Evolutionary conservation across 2,113 vertebrate species (phyloP).

Genomic region (Polyodon spathula): DNA sequence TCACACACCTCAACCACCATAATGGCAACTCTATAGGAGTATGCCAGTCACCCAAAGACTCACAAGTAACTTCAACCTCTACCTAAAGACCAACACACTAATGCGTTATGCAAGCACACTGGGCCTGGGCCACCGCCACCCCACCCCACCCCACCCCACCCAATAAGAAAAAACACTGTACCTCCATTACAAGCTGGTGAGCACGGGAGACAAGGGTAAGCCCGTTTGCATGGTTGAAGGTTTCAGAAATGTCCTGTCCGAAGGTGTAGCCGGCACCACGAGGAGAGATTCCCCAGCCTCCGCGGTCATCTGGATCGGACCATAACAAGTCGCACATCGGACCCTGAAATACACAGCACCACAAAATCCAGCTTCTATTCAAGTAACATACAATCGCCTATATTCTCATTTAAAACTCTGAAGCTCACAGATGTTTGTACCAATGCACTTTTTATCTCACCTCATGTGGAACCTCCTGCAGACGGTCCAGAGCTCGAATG

Average conservation of each 20-base stretch:
- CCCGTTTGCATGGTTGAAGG: constrained; percentile 69
- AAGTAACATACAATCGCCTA: no score
- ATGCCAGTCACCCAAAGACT: no score
- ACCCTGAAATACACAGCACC: constrained; percentile 33
- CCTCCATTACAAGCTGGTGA: constrained; percentile 74
- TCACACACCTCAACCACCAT: no score
- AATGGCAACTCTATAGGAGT: no score
- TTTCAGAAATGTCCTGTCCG: constrained; percentile 69
- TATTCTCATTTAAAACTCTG: no score
- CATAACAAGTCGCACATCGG: constrained; percentile 69
- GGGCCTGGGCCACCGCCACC: no score
- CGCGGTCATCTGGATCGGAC: constrained; percentile 70
- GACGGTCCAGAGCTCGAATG: constrained; percentile 69
- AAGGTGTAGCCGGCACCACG: constrained; percentile 71
- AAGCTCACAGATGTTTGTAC: no score
- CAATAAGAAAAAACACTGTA: constrained; percentile 18
- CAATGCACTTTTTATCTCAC: constrained; percentile 26
- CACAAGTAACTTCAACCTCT: no score
- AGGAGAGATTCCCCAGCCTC: constrained; percentile 69
- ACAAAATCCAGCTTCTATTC: no score
- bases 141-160: no score
- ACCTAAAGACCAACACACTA: no score
- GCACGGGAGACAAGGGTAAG: constrained; percentile 70
- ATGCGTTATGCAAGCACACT: no score
- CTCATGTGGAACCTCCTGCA: constrained; percentile 73